These are phyloP conservation scores for Triplophysa yarkandensis DNA, from an alignment of 2,797 vertebrate species.

Conservation along the genomic window DNA sequence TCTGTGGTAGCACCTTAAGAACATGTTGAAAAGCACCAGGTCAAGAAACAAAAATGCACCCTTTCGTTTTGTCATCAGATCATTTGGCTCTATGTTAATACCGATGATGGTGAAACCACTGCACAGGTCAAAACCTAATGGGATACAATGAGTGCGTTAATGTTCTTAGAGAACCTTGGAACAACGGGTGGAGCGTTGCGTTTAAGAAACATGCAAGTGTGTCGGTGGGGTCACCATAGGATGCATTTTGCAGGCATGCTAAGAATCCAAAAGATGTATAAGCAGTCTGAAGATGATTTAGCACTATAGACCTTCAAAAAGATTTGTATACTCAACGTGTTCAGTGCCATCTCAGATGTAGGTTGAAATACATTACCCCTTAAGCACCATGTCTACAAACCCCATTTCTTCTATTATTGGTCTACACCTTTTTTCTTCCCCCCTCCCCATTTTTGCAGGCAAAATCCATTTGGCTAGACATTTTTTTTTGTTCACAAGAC, in stretches of 20 bases:
- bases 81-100: conserved; percentile 64
- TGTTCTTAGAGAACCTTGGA: conserved; percentile 55
- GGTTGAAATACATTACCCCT: conserved; percentile 40
- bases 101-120: conserved; percentile 64
- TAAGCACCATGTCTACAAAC: conserved; percentile 62
- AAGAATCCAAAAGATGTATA: conserved; percentile 62
- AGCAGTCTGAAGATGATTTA: conserved; percentile 63
- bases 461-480: conserved; percentile 72
- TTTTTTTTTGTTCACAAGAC: conserved; percentile 72
- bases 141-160: conserved; percentile 66
- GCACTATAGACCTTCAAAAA: conserved; percentile 59
- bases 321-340: conserved; percentile 27
- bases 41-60: conserved; percentile 71
- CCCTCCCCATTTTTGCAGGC: conserved; percentile 59
- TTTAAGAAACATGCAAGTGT: conserved; percentile 73
- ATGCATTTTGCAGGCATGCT: conserved; percentile 75
- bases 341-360: conserved; percentile 51
- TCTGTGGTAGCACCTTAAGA: conserved; percentile 77
- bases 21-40: conserved; percentile 80
- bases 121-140: conserved; percentile 66
- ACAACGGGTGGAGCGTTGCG: conserved; percentile 62
- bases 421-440: conserved; percentile 43
- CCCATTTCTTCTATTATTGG: conserved; percentile 56
- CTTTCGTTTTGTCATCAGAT: conserved; percentile 61
- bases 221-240: conserved; percentile 66